Conservation (phyloP, 2,888 invertebrate genomes). For the Pseudoips prasinana region DNA sequence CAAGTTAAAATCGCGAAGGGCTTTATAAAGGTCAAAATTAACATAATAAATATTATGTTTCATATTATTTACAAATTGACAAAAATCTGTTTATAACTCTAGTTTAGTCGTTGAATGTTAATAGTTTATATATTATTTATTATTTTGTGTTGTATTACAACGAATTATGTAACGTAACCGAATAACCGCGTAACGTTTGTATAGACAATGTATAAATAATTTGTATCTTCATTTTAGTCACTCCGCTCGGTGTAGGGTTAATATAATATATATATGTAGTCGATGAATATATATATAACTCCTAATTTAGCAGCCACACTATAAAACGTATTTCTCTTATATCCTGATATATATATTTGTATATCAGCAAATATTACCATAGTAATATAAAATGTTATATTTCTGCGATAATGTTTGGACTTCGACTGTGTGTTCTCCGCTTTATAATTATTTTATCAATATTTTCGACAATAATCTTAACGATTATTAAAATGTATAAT, state of each 20-base stretch:
- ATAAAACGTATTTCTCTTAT: too few relatives aligned
- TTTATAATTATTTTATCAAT: constrained; percentile 12
- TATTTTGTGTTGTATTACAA: constrained; percentile 68
- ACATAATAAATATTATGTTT: too few relatives aligned
- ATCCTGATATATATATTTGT: too few relatives aligned
- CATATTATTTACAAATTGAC: constrained; percentile 27
- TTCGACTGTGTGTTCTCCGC: constrained; percentile 16
- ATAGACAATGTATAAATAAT: constrained; percentile 47
- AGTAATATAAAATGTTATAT: not conserved
- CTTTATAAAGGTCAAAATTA: too few relatives aligned
- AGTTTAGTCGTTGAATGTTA: constrained; percentile 75
- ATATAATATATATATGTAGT: too few relatives aligned
- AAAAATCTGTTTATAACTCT: constrained; percentile 46
- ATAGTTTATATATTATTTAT: constrained; percentile 72
- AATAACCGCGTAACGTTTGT: constrained; percentile 45
- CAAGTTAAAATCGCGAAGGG: too few relatives aligned
- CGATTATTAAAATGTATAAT: constrained; percentile 22
- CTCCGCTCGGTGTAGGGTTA: constrained; percentile 42
- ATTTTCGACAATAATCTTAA: constrained; percentile 31
- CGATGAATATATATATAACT: too few relatives aligned
- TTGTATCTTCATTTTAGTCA: constrained; percentile 42
- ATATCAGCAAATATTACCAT: too few relatives aligned
- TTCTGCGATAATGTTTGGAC: not conserved
- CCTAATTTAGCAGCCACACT: too few relatives aligned
- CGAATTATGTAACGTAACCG: constrained; percentile 59